These are phyloP conservation scores for Drosophila guanche DNA, from an alignment of 1,140 invertebrate genomes.

Conservation along the genomic window DNA sequence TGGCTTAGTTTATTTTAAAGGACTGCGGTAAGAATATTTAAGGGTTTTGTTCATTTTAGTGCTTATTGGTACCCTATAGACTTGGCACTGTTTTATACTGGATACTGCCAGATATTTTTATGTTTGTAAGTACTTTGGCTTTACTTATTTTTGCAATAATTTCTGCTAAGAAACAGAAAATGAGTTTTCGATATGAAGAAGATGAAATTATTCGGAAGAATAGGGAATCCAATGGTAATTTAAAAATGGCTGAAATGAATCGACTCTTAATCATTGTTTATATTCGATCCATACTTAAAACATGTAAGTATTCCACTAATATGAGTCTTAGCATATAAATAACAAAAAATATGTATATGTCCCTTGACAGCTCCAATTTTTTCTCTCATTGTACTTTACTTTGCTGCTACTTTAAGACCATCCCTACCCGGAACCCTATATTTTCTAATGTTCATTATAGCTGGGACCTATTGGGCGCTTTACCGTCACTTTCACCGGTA, in stretches of 20 bases:
- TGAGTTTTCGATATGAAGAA: conserved; percentile 55
- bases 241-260: conserved; percentile 49
- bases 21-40: conserved; percentile 32
- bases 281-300: conserved; percentile 48
- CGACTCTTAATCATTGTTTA: conserved; percentile 51
- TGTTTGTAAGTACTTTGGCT: conserved; percentile 84
- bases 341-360: background rate
- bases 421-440: conserved; percentile 92
- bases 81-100: conserved; percentile 69
- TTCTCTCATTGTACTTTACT: conserved; percentile 88
- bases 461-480: conserved; percentile 94
- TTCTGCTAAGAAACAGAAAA: background rate
- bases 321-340: background rate
- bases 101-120: conserved; percentile 87
- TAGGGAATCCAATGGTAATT: conserved; percentile 64
- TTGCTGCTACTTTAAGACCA: conserved; percentile 90
- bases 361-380: conserved; percentile 87
- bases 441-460: conserved; percentile 92
- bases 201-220: conserved; percentile 63
- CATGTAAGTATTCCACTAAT: conserved; percentile 33
- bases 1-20: conserved; percentile 47
- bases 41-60: background rate
- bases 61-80: conserved; percentile 10
- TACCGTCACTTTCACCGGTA: conserved; percentile 87
- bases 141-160: conserved; percentile 81